A percentile compares a stretch with the other conserved stretches of the same genome.
Conservation (phyloP, 1,140 invertebrate species). For the Hesperophylax magnus region DNA sequence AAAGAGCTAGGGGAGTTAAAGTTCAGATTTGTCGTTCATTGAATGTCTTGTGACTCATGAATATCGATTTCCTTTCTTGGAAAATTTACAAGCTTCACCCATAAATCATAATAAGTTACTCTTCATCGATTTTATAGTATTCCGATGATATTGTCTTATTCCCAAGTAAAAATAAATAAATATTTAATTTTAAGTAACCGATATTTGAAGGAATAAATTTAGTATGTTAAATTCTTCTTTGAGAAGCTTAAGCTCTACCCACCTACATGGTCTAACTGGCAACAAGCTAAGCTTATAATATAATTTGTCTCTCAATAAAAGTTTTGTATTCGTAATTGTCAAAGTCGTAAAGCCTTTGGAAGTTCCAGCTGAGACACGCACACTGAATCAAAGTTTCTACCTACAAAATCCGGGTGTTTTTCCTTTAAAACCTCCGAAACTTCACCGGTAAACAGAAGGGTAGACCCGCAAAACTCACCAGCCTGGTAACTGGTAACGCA, state of each 20-base stretch:
- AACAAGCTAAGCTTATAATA: neutral
- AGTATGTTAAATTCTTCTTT: too few species aligned
- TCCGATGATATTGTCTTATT: too few species aligned
- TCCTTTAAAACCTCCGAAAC: slow-evolving; percentile 39
- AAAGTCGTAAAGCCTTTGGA: slow-evolving; percentile 15
- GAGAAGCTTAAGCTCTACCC: too few species aligned
- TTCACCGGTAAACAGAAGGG: slow-evolving; percentile 38
- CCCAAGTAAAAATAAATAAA: too few species aligned
- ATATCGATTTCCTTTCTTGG: slow-evolving; percentile 9
- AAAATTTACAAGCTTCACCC: neutral
- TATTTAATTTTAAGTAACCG: too few species aligned
- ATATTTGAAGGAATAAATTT: too few species aligned
- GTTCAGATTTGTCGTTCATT: slow-evolving; percentile 22
- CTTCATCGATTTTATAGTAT: too few species aligned
- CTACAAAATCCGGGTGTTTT: slow-evolving; percentile 49
- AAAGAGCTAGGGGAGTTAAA: slow-evolving; percentile 5
- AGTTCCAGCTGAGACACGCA: slow-evolving; percentile 37
- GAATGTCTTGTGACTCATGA: slow-evolving; percentile 20
- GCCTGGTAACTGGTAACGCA: slow-evolving; percentile 24
- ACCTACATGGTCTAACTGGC: too few species aligned
- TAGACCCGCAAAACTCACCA: slow-evolving; percentile 32
- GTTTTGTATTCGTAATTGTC: slow-evolving; percentile 22
- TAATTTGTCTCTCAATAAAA: slow-evolving; percentile 22
- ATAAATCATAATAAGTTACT: too few species aligned
- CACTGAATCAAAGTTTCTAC: slow-evolving; percentile 36